These are phyloP conservation scores for Tetragnatha montana DNA, from an alignment of 2,888 invertebrate genomes.

Conservation along the genomic window DNA sequence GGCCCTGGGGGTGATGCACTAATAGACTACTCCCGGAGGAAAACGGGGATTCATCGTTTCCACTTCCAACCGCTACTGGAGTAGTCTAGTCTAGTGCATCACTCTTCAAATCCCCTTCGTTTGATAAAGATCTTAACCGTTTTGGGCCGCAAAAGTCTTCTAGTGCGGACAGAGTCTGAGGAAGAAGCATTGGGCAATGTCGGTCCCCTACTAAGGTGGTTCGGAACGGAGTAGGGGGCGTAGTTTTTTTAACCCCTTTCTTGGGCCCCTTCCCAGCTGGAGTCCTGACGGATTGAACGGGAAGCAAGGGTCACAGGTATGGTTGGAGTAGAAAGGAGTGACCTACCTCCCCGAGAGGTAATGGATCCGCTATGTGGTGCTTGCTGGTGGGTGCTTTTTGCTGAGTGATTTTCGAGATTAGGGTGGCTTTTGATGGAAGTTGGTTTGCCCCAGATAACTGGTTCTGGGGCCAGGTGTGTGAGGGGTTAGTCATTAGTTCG, in stretches of 20 bases:
- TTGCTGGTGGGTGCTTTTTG: background rate
- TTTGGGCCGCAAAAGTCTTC: no score
- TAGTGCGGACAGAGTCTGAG: no score
- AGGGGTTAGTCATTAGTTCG: background rate
- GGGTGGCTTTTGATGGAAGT: background rate
- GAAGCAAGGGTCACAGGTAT: constrained; percentile 35
- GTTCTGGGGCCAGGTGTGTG: background rate
- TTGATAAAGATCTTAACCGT: no score
- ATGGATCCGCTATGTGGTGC: background rate
- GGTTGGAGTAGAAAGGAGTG: background rate
- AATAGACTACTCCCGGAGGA: no score
- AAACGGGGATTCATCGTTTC: no score
- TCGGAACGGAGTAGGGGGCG: constrained; percentile 24
- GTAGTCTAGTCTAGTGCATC: no score
- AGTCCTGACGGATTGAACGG: constrained; percentile 51
- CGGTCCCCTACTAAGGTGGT: background rate
- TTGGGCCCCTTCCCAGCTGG: constrained; percentile 27
- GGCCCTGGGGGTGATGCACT: no score
- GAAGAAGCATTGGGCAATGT: no score
- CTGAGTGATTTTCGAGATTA: background rate
- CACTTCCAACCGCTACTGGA: no score
- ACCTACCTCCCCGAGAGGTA: background rate
- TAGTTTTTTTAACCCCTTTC: constrained; percentile 13
- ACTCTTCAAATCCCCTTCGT: no score
- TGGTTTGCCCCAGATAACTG: background rate